Evolutionary conservation across 2,797 vertebrate genomes (phyloP).

Genomic region (Squalus acanthias): DNA sequence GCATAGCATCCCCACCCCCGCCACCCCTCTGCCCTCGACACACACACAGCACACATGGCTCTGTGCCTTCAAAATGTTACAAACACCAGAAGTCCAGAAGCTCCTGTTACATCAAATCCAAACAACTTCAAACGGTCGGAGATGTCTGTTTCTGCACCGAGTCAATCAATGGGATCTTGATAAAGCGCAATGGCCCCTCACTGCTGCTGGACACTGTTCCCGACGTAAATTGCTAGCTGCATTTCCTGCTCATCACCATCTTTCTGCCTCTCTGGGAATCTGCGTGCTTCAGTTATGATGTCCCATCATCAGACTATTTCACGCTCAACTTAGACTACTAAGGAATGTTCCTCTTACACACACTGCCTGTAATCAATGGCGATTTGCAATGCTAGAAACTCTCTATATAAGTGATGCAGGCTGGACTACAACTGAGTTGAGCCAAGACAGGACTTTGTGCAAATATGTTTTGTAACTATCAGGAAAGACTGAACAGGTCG

Average conservation of each 20-base stretch:
- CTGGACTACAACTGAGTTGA: neutral
- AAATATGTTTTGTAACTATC: neutral
- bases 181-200: slow-evolving; percentile 4
- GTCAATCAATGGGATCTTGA: slow-evolving; percentile 35
- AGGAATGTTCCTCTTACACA: neutral
- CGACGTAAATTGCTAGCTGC: neutral
- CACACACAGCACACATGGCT: neutral
- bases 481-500: neutral
- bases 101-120: slow-evolving; percentile 47
- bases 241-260: neutral
- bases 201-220: neutral
- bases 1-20: too few relatives aligned
- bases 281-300: neutral
- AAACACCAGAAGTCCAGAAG: slow-evolving; percentile 44
- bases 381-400: neutral
- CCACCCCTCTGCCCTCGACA: neutral
- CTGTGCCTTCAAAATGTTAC: slow-evolving; percentile 43
- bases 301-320: neutral
- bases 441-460: neutral
- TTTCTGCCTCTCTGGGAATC: neutral
- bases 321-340: neutral
- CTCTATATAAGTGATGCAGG: neutral
- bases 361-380: neutral
- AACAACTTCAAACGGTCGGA: slow-evolving; percentile 44
- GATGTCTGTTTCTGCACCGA: slow-evolving; percentile 33